Base-by-base conservation (phyloP, 1,140 invertebrate genomes). In the Hyles euphorbiae region DNA sequence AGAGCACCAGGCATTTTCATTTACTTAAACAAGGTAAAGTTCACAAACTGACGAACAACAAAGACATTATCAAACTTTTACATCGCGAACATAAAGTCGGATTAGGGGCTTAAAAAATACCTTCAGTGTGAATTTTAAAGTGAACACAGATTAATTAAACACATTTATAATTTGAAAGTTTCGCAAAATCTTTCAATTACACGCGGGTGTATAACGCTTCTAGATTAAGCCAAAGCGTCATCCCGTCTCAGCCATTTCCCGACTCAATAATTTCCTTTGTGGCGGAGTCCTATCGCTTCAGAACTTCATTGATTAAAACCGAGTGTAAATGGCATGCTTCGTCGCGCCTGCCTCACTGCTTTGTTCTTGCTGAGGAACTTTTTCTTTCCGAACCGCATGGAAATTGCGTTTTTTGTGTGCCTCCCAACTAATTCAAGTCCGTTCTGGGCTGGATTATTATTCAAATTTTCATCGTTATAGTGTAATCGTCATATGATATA, bases 291-390 rank as follows among this genome's bases (percentile, higher is more conserved):
- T 70, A 78, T 83, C 70, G 74, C 67, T 78, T 75, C 70, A 76
- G 72, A 81, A 87, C 68, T 80, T 77, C 76, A 83, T 83, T 84
- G 80, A 86, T 87, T 87, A 84, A 79, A 83, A 72, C 74, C 63
- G 65, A 83, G 78, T 76, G 75, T 74, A 75, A 79, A 81, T 76
- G 72, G 72, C 72, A 55, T 61, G 58, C 56, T 60, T 63, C 67
- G 68, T 63, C 67, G 73, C 74, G 66, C 46, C 49, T 10, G 40
- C 59, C 54, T 34, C 47, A 33, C 58, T 68, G 68, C 69, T 77
- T 79, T 79, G 74, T 79, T 76, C 66, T 47, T 52, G 34, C 40
- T 22, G 54, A 50, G 56, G 61, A 74, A 79, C 72, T 80, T 82
- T 82, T 79, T 72, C 62, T 59, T 61, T 33, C 43, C 9, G 33